These are phyloP conservation scores for Fregata magnificens DNA, from an alignment of 2,113 vertebrate species.

Conservation along the genomic window DNA sequence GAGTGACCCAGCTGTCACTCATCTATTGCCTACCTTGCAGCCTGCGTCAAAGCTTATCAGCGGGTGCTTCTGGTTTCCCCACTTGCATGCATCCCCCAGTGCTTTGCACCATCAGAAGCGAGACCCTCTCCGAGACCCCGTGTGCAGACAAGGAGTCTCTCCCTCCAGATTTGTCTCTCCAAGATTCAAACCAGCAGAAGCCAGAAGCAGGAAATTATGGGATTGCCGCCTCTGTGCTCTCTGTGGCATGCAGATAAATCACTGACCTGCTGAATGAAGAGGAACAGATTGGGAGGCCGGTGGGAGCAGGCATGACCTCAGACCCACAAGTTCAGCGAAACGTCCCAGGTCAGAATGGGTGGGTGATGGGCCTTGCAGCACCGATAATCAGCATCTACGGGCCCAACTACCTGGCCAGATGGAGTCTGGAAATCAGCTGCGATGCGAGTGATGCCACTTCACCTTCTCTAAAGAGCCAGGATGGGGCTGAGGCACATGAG, in stretches of 20 bases:
- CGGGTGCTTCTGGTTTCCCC: not conserved
- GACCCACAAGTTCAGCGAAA: not conserved
- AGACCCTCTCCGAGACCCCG: not conserved
- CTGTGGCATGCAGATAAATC: not conserved
- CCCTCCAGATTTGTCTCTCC: not conserved
- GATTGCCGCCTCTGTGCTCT: not conserved
- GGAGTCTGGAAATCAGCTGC: not conserved
- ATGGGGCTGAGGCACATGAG: not conserved
- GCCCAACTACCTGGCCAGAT: accelerated
- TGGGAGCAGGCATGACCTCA: not conserved
- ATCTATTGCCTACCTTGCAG: not conserved
- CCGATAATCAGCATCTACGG: not conserved
- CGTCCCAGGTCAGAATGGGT: accelerated
- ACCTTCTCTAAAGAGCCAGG: not conserved
- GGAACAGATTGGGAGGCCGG: not conserved
- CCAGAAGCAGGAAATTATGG: not conserved
- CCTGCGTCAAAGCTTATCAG: not conserved
- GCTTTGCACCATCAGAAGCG: not conserved
- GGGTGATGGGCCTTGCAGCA: not conserved
- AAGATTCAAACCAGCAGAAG: not conserved
- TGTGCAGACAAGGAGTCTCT: not conserved
- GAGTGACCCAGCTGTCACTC: not conserved
- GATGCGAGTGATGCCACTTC: not conserved
- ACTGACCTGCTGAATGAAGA: not conserved
- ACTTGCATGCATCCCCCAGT: not conserved